Conservation (phyloP, 2,113 vertebrate species). For the Tichodroma muraria region DNA sequence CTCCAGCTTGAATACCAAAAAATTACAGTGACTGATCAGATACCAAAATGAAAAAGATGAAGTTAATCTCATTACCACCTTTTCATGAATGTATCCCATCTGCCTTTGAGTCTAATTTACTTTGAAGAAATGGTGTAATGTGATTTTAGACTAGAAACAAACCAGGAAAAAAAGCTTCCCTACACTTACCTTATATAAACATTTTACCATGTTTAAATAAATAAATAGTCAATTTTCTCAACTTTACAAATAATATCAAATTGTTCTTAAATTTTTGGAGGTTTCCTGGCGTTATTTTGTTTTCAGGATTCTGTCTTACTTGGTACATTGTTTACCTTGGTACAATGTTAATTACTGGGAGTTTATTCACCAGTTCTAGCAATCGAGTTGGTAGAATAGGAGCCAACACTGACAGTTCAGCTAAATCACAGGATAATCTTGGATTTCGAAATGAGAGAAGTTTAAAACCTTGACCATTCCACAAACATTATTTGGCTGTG, state of each 20-base stretch:
- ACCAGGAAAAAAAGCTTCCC: background rate
- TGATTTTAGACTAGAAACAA: background rate
- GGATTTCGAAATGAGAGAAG: background rate
- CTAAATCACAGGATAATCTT: background rate
- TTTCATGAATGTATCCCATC: background rate
- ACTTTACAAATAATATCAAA: background rate
- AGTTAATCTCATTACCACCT: background rate
- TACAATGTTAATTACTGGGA: background rate
- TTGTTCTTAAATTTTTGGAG: background rate
- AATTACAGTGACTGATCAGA: background rate
- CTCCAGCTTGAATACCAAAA: background rate
- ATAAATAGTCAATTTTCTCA: background rate
- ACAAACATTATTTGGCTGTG: background rate
- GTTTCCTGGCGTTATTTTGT: background rate
- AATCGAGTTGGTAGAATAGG: background rate
- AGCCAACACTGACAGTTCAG: background rate
- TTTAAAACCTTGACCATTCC: background rate
- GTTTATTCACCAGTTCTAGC: background rate
- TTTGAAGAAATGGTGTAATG: background rate
- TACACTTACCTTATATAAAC: background rate
- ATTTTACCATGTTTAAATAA: background rate
- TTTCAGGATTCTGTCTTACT: background rate
- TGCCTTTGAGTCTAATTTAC: background rate
- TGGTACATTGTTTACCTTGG: background rate
- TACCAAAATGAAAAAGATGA: background rate